These are phyloP conservation scores for Coregonus ussuriensis DNA, from an alignment of 2,797 vertebrate species.

Conservation along the genomic window DNA sequence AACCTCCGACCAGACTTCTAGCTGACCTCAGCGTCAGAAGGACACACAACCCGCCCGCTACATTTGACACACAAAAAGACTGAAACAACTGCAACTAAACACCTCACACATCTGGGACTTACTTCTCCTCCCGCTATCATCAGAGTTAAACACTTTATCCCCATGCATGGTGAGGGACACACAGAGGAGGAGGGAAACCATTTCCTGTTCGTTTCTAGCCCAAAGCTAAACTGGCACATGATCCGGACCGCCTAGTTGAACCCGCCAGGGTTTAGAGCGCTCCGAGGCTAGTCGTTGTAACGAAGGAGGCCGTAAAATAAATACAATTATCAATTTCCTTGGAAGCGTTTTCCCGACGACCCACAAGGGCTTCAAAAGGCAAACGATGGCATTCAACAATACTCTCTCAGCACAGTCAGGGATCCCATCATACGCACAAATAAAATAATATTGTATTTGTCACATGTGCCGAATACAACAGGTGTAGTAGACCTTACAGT, in stretches of 20 bases:
- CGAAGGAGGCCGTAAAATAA: conserved; percentile 39
- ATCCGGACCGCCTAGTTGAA: conserved; percentile 48
- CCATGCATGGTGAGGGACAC: neutral
- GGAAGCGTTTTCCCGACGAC: conserved; percentile 69
- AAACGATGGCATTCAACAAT: conserved; percentile 66
- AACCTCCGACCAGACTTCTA: conserved; percentile 33
- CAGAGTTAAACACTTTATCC: conserved; percentile 52
- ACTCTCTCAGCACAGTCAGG: conserved; percentile 57
- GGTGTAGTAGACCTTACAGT: no score
- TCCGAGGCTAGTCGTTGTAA: conserved; percentile 16
- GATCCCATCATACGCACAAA: conserved; percentile 56
- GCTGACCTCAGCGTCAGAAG: conserved; percentile 48
- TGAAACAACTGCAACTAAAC: conserved; percentile 30
- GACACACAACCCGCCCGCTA: neutral
- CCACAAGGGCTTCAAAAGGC: conserved; percentile 66
- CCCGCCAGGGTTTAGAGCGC: conserved; percentile 34
- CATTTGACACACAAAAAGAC: conserved; percentile 28
- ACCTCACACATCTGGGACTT: conserved; percentile 51
- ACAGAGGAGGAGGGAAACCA: conserved; percentile 40
- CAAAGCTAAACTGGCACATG: conserved; percentile 51
- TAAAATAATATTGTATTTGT: no score
- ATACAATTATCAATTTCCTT: conserved; percentile 45
- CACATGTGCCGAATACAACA: no score
- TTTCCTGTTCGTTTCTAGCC: conserved; percentile 63
- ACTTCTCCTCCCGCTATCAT: conserved; percentile 32